Percentiles rank a stretch among this genome's conserved stretches.
These are phyloP conservation scores for Ptychodera flava DNA, from an alignment of 35 echinoderm and acorn worm species.

Conservation along the genomic window DNA sequence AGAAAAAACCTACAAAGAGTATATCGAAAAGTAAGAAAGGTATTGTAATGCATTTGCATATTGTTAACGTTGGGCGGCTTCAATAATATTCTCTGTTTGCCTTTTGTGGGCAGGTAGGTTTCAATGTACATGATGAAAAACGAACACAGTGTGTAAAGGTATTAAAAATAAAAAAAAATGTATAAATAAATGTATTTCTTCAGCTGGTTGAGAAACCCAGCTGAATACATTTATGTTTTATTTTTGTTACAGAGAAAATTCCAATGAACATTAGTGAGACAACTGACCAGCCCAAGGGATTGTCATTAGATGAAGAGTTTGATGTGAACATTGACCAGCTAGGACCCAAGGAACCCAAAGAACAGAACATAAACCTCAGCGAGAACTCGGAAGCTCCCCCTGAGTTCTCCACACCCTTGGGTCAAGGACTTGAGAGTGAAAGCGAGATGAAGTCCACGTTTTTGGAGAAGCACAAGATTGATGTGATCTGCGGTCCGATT, in stretches of 20 bases:
- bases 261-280: constrained; percentile 27
- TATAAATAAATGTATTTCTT: too few species aligned
- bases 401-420: not conserved
- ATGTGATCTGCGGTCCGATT: constrained; percentile 88
- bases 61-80: too few species aligned
- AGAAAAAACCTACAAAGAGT: not conserved
- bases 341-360: constrained; percentile 42
- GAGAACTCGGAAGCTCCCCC: constrained; percentile 6
- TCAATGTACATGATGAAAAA: too few species aligned
- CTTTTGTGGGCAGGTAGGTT: too few species aligned
- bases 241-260: not conserved
- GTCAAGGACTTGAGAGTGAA: not conserved
- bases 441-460: constrained; percentile 43
- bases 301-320: constrained; percentile 78
- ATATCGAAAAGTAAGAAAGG: not conserved
- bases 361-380: constrained; percentile 42
- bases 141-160: too few species aligned
- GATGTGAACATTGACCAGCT: constrained; percentile 76
- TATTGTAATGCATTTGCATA: not conserved
- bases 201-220: too few species aligned
- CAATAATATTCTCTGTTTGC: too few species aligned
- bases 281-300: constrained; percentile 48
- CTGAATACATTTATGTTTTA: too few species aligned
- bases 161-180: too few species aligned
- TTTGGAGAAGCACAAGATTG: constrained; percentile 48